A percentile compares a stretch with the other conserved stretches of the same genome.
phyloP scores from a whole-genome alignment of 1,140 invertebrate genomes.

The Battus philenor region DNA sequence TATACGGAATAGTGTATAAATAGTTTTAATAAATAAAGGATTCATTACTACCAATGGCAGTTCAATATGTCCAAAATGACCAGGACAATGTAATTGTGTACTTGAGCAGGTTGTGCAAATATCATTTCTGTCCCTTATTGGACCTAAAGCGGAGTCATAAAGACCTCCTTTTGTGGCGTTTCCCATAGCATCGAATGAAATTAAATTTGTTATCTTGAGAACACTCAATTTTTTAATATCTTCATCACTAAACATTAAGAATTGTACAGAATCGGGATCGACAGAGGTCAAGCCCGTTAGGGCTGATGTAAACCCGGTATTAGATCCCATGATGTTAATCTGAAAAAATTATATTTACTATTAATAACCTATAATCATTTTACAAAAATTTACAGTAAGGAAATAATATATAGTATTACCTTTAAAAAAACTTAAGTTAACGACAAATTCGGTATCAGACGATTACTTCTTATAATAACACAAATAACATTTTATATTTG shows the following conservation, averaged over 20 bases:
- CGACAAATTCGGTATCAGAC: too few species aligned
- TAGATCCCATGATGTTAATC: constrained; percentile 42
- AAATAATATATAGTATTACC: too few species aligned
- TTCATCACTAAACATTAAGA: constrained; percentile 85
- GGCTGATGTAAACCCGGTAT: constrained; percentile 35
- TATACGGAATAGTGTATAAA: constrained; percentile 82
- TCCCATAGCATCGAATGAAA: constrained; percentile 90
- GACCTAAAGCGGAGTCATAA: constrained; percentile 89
- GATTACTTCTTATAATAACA: too few species aligned
- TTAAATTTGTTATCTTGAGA: constrained; percentile 87
- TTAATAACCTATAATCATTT: constrained; percentile 12
- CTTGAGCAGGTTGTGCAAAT: constrained; percentile 90
- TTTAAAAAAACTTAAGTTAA: too few species aligned
- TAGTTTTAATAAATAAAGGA: constrained; percentile 89
- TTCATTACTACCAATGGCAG: constrained; percentile 94
- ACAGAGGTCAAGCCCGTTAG: constrained; percentile 48
- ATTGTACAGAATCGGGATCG: constrained; percentile 77
- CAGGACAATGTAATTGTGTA: constrained; percentile 84
- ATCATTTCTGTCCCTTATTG: constrained; percentile 78
- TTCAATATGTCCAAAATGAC: constrained; percentile 97
- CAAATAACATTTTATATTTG: too few species aligned
- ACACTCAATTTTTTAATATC: constrained; percentile 94
- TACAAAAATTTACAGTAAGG: too few species aligned
- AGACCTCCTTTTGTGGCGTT: constrained; percentile 89
- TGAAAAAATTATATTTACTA: constrained; percentile 21